Evolutionary conservation across 2,888 invertebrate species (phyloP), one percentile per base, ranked within the genome.

Genomic region (Stenoptilia bipunctidactyla): DNA sequence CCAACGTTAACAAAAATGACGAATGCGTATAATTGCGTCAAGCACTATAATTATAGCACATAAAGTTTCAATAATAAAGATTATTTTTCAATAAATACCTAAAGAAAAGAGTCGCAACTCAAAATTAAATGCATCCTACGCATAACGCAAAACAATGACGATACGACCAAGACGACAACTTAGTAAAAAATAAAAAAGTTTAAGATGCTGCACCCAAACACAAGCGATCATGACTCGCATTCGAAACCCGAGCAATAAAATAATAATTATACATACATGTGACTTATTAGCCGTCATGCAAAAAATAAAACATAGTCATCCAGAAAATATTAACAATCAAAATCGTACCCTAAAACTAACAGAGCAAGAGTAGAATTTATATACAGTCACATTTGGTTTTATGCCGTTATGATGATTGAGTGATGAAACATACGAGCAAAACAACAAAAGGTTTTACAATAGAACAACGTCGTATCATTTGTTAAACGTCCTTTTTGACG

Each of bases 201-300:
- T 46, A 55, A 60, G 57, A 61, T 53, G 58, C 50, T 55, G 61
- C 61, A 69, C 61, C 70, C 64, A 69, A n/a, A 70, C 69, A 20
- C 8, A 66, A 55, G 51, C 62, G 66, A 52, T 60, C 70, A 70
- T 75, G 72, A 72, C 70, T 74, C 65, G 76, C 72, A 68, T 73
- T 71, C 73, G 66, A 57, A 71, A 66, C 55, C 66, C 61, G 55
- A 52, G 65, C 76, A 75, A 77, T 79, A 79, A 80, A 79, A 79
- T 77, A 77, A 80, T 80, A 79, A 82, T 82, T 80, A 77, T 76
- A 79, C 76, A 72, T 75, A 72, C 77, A 73, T 76, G 74, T 74
- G 76, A 80, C 75, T 75, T 80, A 80, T 80, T 79, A 79, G 69
- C 69, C 62, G 64, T 60, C 61, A 62, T 62, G 62, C 53, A 57